phyloP scores from a whole-genome alignment of 2,888 invertebrate genomes.

The Drosophila macrospina region DNA sequence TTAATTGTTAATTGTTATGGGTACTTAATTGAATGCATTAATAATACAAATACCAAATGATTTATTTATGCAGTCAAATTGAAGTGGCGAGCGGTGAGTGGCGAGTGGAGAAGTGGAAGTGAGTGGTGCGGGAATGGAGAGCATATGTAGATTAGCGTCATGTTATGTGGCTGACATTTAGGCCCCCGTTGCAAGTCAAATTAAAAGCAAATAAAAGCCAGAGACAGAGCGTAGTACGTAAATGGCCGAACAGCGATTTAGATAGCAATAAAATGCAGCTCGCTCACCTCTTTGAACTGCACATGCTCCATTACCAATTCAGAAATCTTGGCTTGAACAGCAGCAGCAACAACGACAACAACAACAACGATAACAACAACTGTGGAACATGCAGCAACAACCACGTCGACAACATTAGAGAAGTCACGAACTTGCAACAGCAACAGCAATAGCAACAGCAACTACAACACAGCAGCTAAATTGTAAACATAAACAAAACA shows the following conservation, averaged over 20 bases:
- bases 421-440: slow-evolving; percentile 74
- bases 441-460: slow-evolving; percentile 44
- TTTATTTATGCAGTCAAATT: slow-evolving; percentile 30
- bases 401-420: slow-evolving; percentile 77
- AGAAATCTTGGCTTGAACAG: slow-evolving; percentile 67
- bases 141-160: slow-evolving; percentile 65
- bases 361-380: slow-evolving; percentile 54
- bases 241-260: slow-evolving; percentile 73
- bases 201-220: slow-evolving; percentile 75
- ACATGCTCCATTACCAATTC: slow-evolving; percentile 77
- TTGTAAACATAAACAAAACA: slow-evolving; percentile 80
- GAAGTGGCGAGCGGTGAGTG: too few relatives aligned
- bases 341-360: slow-evolving; percentile 33
- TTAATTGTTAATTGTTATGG: slow-evolving; percentile 74
- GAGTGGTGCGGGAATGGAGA: not conserved
- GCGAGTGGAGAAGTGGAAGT: too few relatives aligned
- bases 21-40: slow-evolving; percentile 73
- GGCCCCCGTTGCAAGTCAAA: slow-evolving; percentile 66
- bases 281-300: slow-evolving; percentile 74
- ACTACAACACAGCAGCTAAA: slow-evolving; percentile 71
- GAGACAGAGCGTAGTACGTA: slow-evolving; percentile 58
- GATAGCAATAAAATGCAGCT: slow-evolving; percentile 76
- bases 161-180: slow-evolving; percentile 61
- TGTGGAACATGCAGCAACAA: slow-evolving; percentile 61
- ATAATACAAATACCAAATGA: slow-evolving; percentile 40